Base-by-base conservation (phyloP, 64 coral and sea anemone species). In the Anthopleura sola region DNA sequence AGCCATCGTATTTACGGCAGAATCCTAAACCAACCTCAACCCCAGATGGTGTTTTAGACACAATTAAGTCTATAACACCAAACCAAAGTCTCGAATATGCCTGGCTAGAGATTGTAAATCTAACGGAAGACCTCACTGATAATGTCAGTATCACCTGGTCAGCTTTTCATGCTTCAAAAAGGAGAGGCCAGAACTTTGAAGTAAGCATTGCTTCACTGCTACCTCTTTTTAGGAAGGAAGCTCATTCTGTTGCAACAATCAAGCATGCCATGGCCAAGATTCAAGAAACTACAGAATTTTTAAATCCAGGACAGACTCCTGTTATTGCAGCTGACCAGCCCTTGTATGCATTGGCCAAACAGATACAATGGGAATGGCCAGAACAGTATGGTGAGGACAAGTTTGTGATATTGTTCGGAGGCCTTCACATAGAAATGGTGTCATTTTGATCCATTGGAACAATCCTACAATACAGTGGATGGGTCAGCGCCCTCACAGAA, bases 231-330 rank as follows among this genome's bases (percentile, higher is more conserved):
- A 24, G 88, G 54, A 80, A 89, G 11, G 88, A 77, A 40, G 75
- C 75, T 24, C 29, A 77, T 16, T 77, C 75, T 18, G 31, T 40
- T 24, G 75, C 75, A 7, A 92, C 86, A 14, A 87, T 85, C 15
- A 92, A 88, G 56, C 86, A 92, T 78, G 48, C 37, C 15, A 60
- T 88, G 81, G 55, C 28, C 40, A 76, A 84, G 26, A 84, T 92
- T 46, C 85, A 55, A 2, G 69, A 49, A 54, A 9, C 15, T 36
- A 47, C 55, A 15, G 10, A 60, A 13, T 40, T 28, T 24, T 24
- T 88, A 40, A 88, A 88, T 62, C 75, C 86, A 20, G 78, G 78
- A 11, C 86, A 88, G 34, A 60, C 57, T 6, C 86, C 75, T 17
- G 77, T 82, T 21, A 32, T 88, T 9, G 78, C 86, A 17, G 8